Percentiles rank a stretch among this genome's conserved stretches.
Evolutionary conservation across 2,113 vertebrate species (phyloP).

Genomic region (Gasterosteus aculeatus): DNA sequence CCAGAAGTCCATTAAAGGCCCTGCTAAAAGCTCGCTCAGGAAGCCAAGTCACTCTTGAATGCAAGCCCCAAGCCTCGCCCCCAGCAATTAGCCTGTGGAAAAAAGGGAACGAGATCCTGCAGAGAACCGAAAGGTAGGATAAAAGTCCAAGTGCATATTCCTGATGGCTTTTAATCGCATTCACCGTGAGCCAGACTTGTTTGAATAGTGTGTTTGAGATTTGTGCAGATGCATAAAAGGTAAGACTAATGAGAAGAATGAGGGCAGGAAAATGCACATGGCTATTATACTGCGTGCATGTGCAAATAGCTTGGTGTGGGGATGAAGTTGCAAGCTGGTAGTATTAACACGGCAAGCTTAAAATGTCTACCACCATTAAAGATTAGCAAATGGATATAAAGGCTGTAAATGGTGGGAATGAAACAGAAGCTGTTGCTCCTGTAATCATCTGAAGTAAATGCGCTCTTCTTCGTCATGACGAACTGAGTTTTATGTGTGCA

Average conservation of each 20-base stretch:
- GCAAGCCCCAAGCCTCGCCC: conserved; percentile 91
- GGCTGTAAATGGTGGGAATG: neutral
- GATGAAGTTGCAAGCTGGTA: conserved; percentile 33
- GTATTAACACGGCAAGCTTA: conserved; percentile 19
- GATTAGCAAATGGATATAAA: conserved; percentile 28
- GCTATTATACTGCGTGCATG: conserved; percentile 27
- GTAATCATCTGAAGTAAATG: conserved; percentile 21
- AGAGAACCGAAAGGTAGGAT: conserved; percentile 88
- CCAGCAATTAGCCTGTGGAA: conserved; percentile 90
- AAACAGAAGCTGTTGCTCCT: conserved; percentile 22
- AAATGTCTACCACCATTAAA: conserved; percentile 48
- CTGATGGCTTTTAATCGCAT: conserved; percentile 50
- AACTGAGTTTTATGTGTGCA: conserved; percentile 15
- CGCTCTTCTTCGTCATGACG: conserved; percentile 25
- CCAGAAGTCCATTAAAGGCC: conserved; percentile 85
- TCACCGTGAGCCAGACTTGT: conserved; percentile 26
- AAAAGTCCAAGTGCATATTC: conserved; percentile 48
- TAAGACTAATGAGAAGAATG: conserved; percentile 62
- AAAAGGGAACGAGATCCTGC: conserved; percentile 87
- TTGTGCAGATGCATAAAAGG: conserved; percentile 52
- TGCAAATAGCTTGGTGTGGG: conserved; percentile 34
- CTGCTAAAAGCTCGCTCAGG: conserved; percentile 89
- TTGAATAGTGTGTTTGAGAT: conserved; percentile 62
- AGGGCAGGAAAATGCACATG: conserved; percentile 40
- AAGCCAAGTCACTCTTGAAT: conserved; percentile 90